These are phyloP conservation scores for Emys orbicularis DNA, from an alignment of 2,797 vertebrate species.

Conservation along the genomic window DNA sequence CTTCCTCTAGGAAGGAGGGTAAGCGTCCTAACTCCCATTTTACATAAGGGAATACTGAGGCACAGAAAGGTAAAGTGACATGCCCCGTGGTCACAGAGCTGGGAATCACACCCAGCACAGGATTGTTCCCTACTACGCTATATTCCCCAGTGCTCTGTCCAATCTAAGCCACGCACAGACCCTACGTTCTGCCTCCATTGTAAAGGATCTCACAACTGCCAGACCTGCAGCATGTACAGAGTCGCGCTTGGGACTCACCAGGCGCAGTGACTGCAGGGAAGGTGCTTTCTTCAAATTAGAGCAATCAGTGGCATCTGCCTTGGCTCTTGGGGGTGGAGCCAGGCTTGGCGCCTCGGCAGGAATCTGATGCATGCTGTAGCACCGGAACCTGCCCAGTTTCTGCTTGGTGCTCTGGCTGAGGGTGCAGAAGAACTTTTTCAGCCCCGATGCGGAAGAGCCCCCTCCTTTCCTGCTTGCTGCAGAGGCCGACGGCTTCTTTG, in stretches of 20 bases:
- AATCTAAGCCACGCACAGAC: not conserved
- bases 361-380: slow-evolving; percentile 84
- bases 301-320: not conserved
- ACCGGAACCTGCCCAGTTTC: slow-evolving; percentile 78
- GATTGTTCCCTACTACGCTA: not conserved
- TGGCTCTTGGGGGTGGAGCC: not conserved
- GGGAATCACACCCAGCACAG: not conserved
- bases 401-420: slow-evolving; percentile 80
- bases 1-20: not conserved
- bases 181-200: not conserved
- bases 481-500: not conserved
- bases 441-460: slow-evolving; percentile 46
- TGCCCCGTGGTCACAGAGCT: not conserved
- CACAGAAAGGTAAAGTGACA: not conserved
- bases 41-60: not conserved
- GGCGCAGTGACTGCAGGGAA: slow-evolving; percentile 79
- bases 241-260: slow-evolving; percentile 72
- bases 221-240: not conserved
- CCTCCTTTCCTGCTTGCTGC: slow-evolving; percentile 50
- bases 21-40: not conserved
- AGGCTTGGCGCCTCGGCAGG: rapidly evolving
- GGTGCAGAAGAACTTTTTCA: slow-evolving; percentile 80
- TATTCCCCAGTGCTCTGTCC: not conserved
- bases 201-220: not conserved
- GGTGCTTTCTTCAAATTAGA: slow-evolving; percentile 74